These are phyloP conservation scores for Hecatera dysodea DNA, from an alignment of 2,888 invertebrate species.

Conservation along the genomic window DNA sequence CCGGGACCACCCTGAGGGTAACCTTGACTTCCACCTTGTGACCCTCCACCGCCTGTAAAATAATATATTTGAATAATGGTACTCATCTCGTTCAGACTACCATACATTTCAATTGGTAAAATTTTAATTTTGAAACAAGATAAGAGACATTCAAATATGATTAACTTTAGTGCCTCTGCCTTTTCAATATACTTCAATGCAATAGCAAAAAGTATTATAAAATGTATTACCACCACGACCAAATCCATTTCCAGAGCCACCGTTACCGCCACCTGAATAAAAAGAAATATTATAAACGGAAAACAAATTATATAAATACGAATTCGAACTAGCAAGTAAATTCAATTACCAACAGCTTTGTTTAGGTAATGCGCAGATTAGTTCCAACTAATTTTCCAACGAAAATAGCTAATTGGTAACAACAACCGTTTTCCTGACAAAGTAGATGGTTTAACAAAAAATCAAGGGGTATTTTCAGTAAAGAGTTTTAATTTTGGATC, in stretches of 20 bases:
- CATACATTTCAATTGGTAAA: no score
- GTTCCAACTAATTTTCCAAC: constrained; percentile 25
- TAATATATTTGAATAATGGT: background rate
- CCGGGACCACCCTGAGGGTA: constrained; percentile 70
- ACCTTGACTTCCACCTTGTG: constrained; percentile 72
- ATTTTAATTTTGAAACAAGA: background rate
- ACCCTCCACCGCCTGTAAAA: constrained; percentile 57
- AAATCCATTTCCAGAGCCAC: constrained; percentile 72
- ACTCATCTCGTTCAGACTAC: no score
- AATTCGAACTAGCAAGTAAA: constrained; percentile 45
- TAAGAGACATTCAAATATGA: background rate
- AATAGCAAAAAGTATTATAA: background rate
- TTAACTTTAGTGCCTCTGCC: background rate
- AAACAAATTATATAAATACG: constrained; percentile 7
- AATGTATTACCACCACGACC: constrained; percentile 76
- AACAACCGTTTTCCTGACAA: constrained; percentile 20
- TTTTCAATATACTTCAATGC: background rate
- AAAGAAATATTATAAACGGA: constrained; percentile 30
- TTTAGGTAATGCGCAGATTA: constrained; percentile 38
- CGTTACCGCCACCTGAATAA: constrained; percentile 68
- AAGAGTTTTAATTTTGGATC: constrained; percentile 1
- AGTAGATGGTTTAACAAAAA: background rate
- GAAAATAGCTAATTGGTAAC: constrained; percentile 29
- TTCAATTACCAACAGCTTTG: constrained; percentile 49
- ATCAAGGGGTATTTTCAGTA: background rate